phyloP scores from a whole-genome alignment of 1,140 invertebrate genomes.

The Atta texana region DNA sequence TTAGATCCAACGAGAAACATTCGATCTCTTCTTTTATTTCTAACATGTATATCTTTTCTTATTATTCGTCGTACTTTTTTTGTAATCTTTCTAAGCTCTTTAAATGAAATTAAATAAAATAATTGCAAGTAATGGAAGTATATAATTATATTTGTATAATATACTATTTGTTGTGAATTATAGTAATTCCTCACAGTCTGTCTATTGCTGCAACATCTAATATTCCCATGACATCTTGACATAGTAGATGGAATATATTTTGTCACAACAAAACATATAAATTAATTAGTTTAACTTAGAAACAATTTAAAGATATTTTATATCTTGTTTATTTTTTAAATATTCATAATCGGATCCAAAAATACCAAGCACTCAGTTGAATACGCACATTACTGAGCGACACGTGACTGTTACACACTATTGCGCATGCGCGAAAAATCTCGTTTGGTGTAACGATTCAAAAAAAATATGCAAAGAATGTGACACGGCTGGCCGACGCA shows the following conservation, averaged over 20 bases:
- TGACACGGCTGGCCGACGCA: background rate
- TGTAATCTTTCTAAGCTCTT: background rate
- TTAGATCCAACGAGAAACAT: background rate
- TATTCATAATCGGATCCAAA: background rate
- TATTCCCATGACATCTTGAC: background rate
- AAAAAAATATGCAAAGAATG: constrained; percentile 63
- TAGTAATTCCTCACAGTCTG: background rate
- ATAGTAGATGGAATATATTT: background rate
- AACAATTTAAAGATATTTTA: background rate
- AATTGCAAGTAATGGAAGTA: background rate
- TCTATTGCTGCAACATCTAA: background rate
- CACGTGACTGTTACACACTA: background rate
- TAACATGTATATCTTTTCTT: background rate
- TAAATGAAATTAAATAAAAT: background rate
- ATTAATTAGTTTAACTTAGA: background rate
- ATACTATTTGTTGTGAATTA: background rate
- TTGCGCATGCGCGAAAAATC: background rate
- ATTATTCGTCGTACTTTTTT: background rate
- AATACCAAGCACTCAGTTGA: background rate
- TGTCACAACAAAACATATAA: background rate
- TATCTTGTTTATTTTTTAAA: background rate
- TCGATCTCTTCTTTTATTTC: background rate
- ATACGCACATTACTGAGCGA: background rate
- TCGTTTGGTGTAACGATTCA: constrained; percentile 58
- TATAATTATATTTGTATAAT: background rate